Conservation (phyloP, 2,113 vertebrate genomes). For the Mirza zaza region DNA sequence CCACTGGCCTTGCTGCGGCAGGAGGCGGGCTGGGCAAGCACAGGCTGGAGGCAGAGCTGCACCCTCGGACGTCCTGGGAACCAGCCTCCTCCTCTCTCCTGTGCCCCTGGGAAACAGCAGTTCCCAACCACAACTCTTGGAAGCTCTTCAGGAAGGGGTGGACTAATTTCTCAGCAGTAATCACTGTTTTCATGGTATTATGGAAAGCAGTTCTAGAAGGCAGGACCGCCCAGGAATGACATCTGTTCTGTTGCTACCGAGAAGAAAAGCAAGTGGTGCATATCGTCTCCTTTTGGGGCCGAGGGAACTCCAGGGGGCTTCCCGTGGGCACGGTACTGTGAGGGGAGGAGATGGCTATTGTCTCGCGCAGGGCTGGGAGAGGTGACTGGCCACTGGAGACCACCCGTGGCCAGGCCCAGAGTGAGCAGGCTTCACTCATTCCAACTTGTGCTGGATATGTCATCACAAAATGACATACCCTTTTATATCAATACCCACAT, state of each 20-base stretch:
- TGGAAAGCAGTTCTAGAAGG: constrained; percentile 69
- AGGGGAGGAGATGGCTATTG: neutral
- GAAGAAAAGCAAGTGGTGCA: constrained; percentile 41
- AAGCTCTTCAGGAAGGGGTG: constrained; percentile 57
- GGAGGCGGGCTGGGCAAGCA: accelerated
- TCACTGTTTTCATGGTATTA: constrained; percentile 75
- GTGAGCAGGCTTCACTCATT: neutral
- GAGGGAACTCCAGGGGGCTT: neutral
- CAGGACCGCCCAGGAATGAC: constrained; percentile 23
- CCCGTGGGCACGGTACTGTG: neutral
- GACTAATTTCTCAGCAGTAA: constrained; percentile 72
- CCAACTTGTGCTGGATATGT: neutral
- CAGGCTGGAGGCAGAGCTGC: neutral
- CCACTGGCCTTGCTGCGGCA: neutral
- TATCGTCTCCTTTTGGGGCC: constrained; percentile 35
- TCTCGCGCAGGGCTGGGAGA: neutral
- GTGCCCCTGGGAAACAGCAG: constrained; percentile 43
- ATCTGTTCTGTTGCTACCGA: constrained; percentile 24
- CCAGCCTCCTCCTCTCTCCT: neutral
- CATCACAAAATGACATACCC: neutral
- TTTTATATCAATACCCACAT: neutral
- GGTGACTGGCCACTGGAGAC: neutral
- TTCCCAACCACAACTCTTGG: constrained; percentile 74
- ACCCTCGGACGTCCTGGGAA: neutral
- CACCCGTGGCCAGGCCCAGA: neutral